Evolutionary conservation across 1,140 invertebrate genomes (phyloP), one percentile per base, ranked within the genome.

Genomic region (Belonocnema kinseyi): DNA sequence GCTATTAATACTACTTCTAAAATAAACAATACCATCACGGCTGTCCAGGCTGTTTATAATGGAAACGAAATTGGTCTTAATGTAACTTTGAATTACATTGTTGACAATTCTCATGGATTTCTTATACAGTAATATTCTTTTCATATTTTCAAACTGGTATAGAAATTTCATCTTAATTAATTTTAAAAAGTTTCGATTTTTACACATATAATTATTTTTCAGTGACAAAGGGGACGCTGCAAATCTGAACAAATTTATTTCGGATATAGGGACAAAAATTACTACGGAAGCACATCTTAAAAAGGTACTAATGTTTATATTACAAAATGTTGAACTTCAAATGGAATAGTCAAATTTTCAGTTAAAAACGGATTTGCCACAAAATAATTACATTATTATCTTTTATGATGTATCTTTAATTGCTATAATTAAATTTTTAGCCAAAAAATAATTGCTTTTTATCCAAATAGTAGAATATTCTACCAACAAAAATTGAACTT

Each of bases 1-100:
- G 70, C 74, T 6, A 72, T 70, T 8, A 40, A 16, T 0, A 72
- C 61, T 13, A 12, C 73, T 17, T 75, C 61, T 2, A 51, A 61
- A 26, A 78, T 77, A 14, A 73, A 61, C 14, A 19, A 70, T 66
- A 14, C 16, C 2, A 13, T 12, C 4, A 16, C 26, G 11, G 58
- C 21, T 2, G 26, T 66, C 16, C 14, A 77, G 77, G 6, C 80
- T 74, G 58, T 58, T 71, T 56, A 50, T 71, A 17, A 71, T 61
- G 2, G 74, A 73, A 54, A 78, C 74, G 21, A 81, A 78, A 76
- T 75, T 72, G n/a, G 77, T 74, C 13, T 81, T 74, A 46, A 70
- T 78, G 33, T 78, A 73, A 16, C 72, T 50, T 70, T 80, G 21
- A 71, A 80, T 16, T 76, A 76, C 52, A 78, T 80, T 50, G 13